A percentile compares a stretch with the other conserved stretches of the same genome.
These are phyloP conservation scores for Protaetia brevitarsis DNA, from an alignment of 1,140 invertebrate species.

Conservation along the genomic window DNA sequence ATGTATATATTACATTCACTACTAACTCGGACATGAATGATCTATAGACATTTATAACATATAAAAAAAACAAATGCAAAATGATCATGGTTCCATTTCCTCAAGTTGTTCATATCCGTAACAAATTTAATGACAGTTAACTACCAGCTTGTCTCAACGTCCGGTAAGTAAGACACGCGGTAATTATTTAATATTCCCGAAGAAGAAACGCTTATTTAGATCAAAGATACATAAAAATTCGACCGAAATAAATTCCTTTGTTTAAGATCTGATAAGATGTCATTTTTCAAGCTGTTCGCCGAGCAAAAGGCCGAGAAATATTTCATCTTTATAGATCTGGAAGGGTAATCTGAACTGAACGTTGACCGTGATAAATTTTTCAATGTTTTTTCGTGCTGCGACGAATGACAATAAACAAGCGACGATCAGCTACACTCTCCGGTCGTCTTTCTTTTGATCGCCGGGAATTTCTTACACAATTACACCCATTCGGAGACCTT, in stretches of 20 bases:
- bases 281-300: background rate
- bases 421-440: conserved; percentile 1
- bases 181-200: background rate
- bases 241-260: background rate
- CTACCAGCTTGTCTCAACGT: too few relatives aligned
- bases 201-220: background rate
- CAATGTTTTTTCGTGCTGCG: conserved; percentile 13
- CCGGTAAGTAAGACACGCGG: background rate
- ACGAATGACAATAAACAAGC: conserved; percentile 1
- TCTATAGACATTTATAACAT: too few relatives aligned
- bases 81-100: too few relatives aligned
- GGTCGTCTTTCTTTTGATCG: conserved; percentile 1
- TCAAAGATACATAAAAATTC: background rate
- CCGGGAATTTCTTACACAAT: conserved; percentile 13
- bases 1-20: too few relatives aligned
- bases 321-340: conserved; percentile 16
- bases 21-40: too few relatives aligned
- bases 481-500: background rate
- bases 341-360: conserved; percentile 11
- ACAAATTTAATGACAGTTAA: too few relatives aligned
- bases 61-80: too few relatives aligned
- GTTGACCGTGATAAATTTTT: conserved; percentile 10
- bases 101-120: too few relatives aligned
- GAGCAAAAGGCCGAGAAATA: background rate
- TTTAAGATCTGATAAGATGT: conserved; percentile 14